Evolutionary conservation across 2,797 vertebrate species (phyloP), one percentile per base, ranked within the genome.

Genomic region (Typhlichthys subterraneus): DNA sequence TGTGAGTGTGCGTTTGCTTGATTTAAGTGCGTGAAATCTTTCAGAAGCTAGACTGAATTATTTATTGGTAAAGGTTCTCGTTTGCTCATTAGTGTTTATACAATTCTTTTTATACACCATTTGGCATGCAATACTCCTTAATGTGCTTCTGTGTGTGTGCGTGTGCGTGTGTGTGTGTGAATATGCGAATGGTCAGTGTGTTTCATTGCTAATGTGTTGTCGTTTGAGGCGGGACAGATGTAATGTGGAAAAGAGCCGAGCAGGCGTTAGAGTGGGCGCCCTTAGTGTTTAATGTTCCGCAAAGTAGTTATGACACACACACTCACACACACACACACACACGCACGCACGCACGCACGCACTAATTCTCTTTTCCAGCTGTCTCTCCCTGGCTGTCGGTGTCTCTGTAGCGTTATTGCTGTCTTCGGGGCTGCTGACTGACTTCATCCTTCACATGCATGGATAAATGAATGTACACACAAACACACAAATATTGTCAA

Each of bases 231-330:
- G 19, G 68, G 71, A 80, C 73, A 63, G 61, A 67, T 75, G 69
- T 76, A 79, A 87, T 81, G 84, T 86, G 80, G 76, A 85, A 86
- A 85, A 83, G 70, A 76, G 75, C 83, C 70, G 77, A 82, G 76
- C 57, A 45, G 73, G 83, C 75, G 60, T 64, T 79, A 82, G 66
- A 82, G 79, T 67, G 65, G 72, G 57, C 47, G 68, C 72, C 23
- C 60, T 76, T 81, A 57, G 74, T 75, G 76, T 79, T 82, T 81
- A 85, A 85, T 85, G 75, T 84, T 79, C 76, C 49, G 61, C 79
- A 75, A 61, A 74, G 55, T 59, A 72, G 79, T 81, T 77, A 69
- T 60, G 70, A 48, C n/a, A n/a, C n/a, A n/a, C n/a, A n/a, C n/a
- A n/a, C n/a, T n/a, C n/a, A n/a, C n/a, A n/a, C 69, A 69, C 60